Evolutionary conservation across 2,113 vertebrate genomes (phyloP).

Genomic region (Chaenocephalus aceratus): DNA sequence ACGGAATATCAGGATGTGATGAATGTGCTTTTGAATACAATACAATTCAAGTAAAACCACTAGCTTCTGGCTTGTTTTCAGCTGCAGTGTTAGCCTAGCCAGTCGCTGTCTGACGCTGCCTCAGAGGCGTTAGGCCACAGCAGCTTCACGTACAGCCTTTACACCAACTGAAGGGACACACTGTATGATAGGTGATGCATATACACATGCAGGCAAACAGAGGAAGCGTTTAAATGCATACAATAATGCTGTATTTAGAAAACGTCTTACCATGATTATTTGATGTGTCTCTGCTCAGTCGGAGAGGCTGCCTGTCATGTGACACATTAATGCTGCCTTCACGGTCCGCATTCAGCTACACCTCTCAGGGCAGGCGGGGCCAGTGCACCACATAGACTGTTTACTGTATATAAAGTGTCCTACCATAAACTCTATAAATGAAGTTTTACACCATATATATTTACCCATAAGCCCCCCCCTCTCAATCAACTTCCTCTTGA

Average conservation of each 20-base stretch:
- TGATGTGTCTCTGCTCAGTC: slow-evolving; percentile 54
- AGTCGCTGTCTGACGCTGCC: slow-evolving; percentile 37
- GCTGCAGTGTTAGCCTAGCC: slow-evolving; percentile 34
- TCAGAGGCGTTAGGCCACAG: slow-evolving; percentile 52
- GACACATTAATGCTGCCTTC: slow-evolving; percentile 63
- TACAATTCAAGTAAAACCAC: neutral
- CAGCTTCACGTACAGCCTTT: neutral
- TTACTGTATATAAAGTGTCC: too few species aligned
- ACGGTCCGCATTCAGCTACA: slow-evolving; percentile 19
- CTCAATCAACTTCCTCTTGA: too few species aligned
- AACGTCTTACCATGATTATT: slow-evolving; percentile 80
- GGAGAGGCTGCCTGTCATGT: slow-evolving; percentile 77
- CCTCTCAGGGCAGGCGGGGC: slow-evolving; percentile 36
- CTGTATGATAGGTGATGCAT: fast-evolving
- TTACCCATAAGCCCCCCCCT: too few species aligned
- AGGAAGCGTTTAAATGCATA: neutral
- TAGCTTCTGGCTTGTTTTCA: neutral
- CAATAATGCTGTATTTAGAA: fast-evolving
- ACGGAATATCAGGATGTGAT: fast-evolving
- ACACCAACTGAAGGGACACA: neutral
- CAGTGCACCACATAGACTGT: neutral
- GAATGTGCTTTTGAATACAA: too few species aligned
- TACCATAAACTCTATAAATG: too few species aligned
- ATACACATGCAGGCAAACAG: fast-evolving
- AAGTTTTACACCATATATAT: too few species aligned